Percentiles rank a stretch among this genome's conserved stretches.
phyloP scores from a whole-genome alignment of 1,140 invertebrate species.

The Pseudomyrmex cubaensis region DNA sequence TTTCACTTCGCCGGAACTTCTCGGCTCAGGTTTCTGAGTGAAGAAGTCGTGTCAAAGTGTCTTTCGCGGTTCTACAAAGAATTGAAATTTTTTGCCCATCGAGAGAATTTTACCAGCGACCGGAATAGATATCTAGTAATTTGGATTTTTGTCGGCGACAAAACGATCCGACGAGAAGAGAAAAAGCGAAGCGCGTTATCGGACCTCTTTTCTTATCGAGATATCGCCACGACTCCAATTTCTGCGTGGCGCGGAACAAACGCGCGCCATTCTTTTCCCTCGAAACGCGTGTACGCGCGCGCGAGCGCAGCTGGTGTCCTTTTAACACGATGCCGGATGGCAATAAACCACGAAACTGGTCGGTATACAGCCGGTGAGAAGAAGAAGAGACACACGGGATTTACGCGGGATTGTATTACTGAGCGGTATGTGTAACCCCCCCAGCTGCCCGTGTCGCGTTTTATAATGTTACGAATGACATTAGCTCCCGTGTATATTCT shows the following conservation, averaged over 20 bases:
- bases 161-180: neutral
- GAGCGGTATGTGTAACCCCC: conserved; percentile 59
- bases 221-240: conserved; percentile 39
- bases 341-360: conserved; percentile 70
- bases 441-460: conserved; percentile 76
- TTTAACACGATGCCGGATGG: conserved; percentile 67
- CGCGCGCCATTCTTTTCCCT: neutral
- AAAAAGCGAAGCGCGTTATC: neutral
- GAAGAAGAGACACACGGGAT: conserved; percentile 70
- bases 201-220: conserved; percentile 28
- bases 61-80: too few species aligned
- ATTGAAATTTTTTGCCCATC: too few species aligned
- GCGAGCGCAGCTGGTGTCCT: conserved; percentile 57
- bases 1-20: too few species aligned
- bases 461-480: conserved; percentile 76
- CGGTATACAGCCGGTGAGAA: conserved; percentile 41
- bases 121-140: too few species aligned
- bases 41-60: too few species aligned
- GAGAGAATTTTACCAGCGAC: too few species aligned
- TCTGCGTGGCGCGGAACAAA: conserved; percentile 1
- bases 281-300: conserved; percentile 14
- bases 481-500: conserved; percentile 54
- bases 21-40: too few species aligned
- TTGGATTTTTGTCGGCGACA: conserved; percentile 1
- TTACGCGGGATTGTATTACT: conserved; percentile 78